phyloP scores from a whole-genome alignment of 1,140 invertebrate species.

The Acyrthosiphon pisum region DNA sequence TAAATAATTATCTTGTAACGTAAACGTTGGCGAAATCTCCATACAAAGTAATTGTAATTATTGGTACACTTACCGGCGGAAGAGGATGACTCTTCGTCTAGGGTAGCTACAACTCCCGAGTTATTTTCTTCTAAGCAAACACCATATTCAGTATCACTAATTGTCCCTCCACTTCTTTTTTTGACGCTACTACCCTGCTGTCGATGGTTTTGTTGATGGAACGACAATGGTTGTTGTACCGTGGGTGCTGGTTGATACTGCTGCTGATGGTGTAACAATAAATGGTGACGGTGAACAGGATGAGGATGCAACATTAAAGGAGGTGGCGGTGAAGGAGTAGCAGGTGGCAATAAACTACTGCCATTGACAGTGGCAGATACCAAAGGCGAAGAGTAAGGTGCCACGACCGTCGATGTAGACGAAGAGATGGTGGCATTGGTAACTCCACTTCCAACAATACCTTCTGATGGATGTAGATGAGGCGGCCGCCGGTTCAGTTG shows the following conservation, averaged over 20 bases:
- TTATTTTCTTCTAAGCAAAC: background rate
- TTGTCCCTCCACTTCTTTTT: background rate
- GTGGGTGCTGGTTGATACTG: background rate
- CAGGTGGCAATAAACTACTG: constrained; percentile 8
- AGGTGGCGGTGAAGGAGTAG: background rate
- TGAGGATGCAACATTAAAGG: background rate
- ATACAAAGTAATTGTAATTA: background rate
- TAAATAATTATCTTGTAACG: background rate
- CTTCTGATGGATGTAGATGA: background rate
- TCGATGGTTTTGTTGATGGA: background rate
- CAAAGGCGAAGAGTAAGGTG: constrained; percentile 25
- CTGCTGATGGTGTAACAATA: background rate
- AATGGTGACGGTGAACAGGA: background rate
- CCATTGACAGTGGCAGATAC: background rate
- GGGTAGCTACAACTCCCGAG: background rate
- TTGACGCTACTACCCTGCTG: background rate
- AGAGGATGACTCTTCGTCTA: background rate
- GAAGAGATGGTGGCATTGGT: background rate
- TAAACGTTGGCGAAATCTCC: no score
- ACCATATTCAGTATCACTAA: background rate
- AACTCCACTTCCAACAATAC: background rate
- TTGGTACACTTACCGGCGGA: background rate
- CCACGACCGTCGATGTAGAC: background rate
- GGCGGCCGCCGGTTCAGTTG: background rate
- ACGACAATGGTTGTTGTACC: constrained; percentile 1